phyloP scores from a whole-genome alignment of 2,888 invertebrate species.

The Atrina japonica region DNA sequence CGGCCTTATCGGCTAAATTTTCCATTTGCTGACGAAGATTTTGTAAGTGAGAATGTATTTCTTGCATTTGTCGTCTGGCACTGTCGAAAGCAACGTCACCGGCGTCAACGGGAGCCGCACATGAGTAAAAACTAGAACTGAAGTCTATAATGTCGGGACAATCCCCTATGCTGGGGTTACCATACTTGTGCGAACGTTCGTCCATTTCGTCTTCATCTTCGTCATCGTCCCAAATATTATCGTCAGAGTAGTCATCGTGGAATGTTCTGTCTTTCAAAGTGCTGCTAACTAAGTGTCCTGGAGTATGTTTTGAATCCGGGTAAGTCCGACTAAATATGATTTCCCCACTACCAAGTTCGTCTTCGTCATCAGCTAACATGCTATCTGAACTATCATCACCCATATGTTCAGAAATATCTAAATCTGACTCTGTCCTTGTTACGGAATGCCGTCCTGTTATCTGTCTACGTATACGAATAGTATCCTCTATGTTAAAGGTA shows the following conservation, averaged over 20 bases:
- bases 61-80: slow-evolving; percentile 73
- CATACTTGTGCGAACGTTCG: slow-evolving; percentile 53
- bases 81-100: slow-evolving; percentile 46
- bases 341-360: slow-evolving; percentile 70
- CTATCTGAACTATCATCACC: slow-evolving; percentile 66
- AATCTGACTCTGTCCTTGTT: slow-evolving; percentile 68
- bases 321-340: slow-evolving; percentile 68
- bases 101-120: slow-evolving; percentile 17
- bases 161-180: background rate
- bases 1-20: slow-evolving; percentile 66
- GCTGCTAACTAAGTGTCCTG: too few relatives aligned
- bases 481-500: slow-evolving; percentile 16
- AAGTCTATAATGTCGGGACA: slow-evolving; percentile 6
- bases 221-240: slow-evolving; percentile 14
- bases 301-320: slow-evolving; percentile 57
- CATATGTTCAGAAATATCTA: slow-evolving; percentile 73
- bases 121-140: slow-evolving; percentile 41
- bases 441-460: slow-evolving; percentile 48
- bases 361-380: slow-evolving; percentile 74
- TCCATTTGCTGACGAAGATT: slow-evolving; percentile 71
- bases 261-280: slow-evolving; percentile 30
- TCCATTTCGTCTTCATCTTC: slow-evolving; percentile 32
- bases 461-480: background rate
- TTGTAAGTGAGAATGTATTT: slow-evolving; percentile 72
- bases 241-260: slow-evolving; percentile 51